A percentile compares a stretch with the other conserved stretches of the same genome.
phyloP scores from a whole-genome alignment of 2,888 invertebrate species.

The Sphinx pinastri region DNA sequence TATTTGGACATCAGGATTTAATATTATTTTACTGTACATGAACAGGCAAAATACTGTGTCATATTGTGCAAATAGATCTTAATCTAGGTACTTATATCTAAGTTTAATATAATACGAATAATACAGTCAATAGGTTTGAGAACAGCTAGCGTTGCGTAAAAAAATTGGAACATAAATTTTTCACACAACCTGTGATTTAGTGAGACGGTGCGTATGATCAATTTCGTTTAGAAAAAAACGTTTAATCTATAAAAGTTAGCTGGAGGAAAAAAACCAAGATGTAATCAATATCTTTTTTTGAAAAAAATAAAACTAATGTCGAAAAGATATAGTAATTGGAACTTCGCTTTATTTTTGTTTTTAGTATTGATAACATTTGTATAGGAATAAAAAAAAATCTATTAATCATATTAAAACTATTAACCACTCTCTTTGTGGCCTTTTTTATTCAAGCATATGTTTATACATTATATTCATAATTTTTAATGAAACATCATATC shows the following conservation, averaged over 20 bases:
- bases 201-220: constrained; percentile 59
- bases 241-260: constrained; percentile 56
- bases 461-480: no score
- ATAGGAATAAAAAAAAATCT: no score
- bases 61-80: no score
- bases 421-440: no score
- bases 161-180: constrained; percentile 60
- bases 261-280: constrained; percentile 43
- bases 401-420: no score
- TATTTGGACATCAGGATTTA: no score
- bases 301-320: neutral
- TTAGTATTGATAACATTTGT: neutral
- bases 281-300: constrained; percentile 55
- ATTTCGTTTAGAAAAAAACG: constrained; percentile 56
- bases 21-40: no score
- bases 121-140: constrained; percentile 45
- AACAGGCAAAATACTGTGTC: neutral
- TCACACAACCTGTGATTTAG: constrained; percentile 71
- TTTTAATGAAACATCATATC: no score
- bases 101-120: no score
- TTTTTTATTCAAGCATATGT: no score
- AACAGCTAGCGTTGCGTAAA: constrained; percentile 44
- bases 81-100: no score
- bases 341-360: neutral
- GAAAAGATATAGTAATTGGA: neutral